Conservation (phyloP, 2,113 vertebrate genomes). For the Albula goreensis region DNA sequence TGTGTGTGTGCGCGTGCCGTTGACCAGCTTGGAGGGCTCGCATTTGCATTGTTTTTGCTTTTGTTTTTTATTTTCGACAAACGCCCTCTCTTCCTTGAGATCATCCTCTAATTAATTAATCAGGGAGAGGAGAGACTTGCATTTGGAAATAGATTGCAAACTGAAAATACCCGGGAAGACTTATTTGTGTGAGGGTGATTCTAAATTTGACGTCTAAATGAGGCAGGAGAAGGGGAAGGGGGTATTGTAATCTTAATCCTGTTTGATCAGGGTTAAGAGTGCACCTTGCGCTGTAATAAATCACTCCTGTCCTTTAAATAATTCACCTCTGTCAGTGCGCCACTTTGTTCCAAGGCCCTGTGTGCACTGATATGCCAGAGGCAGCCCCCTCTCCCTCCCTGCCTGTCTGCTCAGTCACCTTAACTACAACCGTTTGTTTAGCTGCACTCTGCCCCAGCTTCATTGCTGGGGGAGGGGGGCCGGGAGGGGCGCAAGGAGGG, state of each 20-base stretch:
- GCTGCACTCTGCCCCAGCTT: not conserved
- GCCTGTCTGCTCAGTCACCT: not conserved
- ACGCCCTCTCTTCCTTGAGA: conserved; percentile 57
- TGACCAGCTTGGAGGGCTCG: conserved; percentile 30
- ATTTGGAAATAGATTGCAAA: conserved; percentile 56
- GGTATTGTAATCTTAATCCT: conserved; percentile 74
- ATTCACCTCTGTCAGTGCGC: conserved; percentile 62
- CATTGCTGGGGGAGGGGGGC: not conserved
- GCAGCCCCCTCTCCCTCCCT: not conserved
- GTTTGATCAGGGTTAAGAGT: conserved; percentile 73
- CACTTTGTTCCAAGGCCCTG: conserved; percentile 51
- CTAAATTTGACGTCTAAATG: conserved; percentile 57
- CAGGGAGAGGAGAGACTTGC: conserved; percentile 45
- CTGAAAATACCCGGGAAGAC: conserved; percentile 60
- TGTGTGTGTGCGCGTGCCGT: not conserved
- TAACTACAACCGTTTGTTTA: conserved; percentile 10
- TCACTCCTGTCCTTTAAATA: conserved; percentile 71
- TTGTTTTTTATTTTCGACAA: no score
- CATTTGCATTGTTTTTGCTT: conserved; percentile 34
- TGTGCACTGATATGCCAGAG: not conserved
- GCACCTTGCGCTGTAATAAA: conserved; percentile 65
- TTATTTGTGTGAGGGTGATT: conserved; percentile 45
- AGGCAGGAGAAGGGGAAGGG: conserved; percentile 52
- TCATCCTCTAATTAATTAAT: conserved; percentile 67
- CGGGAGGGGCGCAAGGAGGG: not conserved